phyloP scores from a whole-genome alignment of 1,140 invertebrate species.

The Babylonia areolata region DNA sequence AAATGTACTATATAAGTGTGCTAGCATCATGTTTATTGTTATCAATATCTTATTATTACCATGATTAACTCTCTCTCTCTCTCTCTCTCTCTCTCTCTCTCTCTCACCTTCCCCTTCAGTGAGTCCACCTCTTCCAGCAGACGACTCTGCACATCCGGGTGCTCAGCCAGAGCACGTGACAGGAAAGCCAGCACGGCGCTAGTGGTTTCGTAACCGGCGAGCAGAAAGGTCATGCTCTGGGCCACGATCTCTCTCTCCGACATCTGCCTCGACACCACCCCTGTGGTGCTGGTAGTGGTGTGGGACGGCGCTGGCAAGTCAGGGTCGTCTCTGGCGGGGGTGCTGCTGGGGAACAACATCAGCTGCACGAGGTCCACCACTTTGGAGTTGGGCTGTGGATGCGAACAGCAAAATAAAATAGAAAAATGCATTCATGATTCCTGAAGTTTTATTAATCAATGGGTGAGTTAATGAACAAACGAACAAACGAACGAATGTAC shows the following conservation, averaged over 20 bases:
- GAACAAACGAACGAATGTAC: too few species aligned
- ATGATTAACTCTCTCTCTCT: too few species aligned
- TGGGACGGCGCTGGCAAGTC: too few species aligned
- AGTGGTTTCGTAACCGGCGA: slow-evolving; percentile 77
- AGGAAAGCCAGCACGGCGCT: slow-evolving; percentile 76
- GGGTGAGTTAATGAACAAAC: too few species aligned
- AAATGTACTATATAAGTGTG: too few species aligned
- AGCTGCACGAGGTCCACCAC: slow-evolving; percentile 66
- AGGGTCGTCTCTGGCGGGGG: slow-evolving; percentile 10
- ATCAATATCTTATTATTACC: too few species aligned
- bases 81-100: slow-evolving; percentile 15
- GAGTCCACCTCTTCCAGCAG: slow-evolving; percentile 74
- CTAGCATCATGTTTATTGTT: too few species aligned
- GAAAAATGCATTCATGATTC: too few species aligned
- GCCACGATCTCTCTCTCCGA: slow-evolving; percentile 68
- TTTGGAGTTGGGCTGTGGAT: slow-evolving; percentile 51
- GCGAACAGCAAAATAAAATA: too few species aligned
- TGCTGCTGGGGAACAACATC: slow-evolving; percentile 61
- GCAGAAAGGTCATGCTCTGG: slow-evolving; percentile 69
- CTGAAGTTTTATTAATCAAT: too few species aligned
- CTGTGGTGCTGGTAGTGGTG: too few species aligned
- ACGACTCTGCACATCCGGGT: slow-evolving; percentile 76
- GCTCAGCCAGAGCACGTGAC: slow-evolving; percentile 74
- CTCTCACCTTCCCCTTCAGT: background rate
- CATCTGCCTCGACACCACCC: slow-evolving; percentile 38